Conservation (phyloP, 2,113 vertebrate genomes). For the Shinisaurus crocodilurus region DNA sequence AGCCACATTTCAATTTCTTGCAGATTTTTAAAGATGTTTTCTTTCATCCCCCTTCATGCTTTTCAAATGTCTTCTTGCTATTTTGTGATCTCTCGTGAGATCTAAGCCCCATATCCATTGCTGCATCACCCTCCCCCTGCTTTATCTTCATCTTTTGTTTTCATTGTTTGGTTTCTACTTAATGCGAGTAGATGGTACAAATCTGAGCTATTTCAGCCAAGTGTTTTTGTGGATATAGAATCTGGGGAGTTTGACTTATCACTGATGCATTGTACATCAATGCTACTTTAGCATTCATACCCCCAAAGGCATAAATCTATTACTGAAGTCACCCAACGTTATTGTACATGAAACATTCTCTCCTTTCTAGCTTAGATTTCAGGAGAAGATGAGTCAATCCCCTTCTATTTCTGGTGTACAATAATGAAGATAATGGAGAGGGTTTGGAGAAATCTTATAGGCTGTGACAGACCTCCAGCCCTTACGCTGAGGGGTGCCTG, state of each 20-base stretch:
- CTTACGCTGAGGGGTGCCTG: constrained; percentile 57
- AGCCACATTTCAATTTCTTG: background rate
- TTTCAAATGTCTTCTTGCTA: background rate
- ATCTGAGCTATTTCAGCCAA: constrained; percentile 45
- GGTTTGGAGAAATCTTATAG: constrained; percentile 68
- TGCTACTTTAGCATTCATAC: constrained; percentile 55
- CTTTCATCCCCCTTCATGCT: constrained; percentile 16
- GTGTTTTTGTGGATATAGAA: constrained; percentile 41
- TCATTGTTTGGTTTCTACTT: constrained; percentile 37
- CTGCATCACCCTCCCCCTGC: background rate
- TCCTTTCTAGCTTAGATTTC: constrained; percentile 67
- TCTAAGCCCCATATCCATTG: background rate
- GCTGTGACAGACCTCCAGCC: constrained; percentile 60
- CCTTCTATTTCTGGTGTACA: constrained; percentile 72
- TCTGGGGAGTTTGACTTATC: constrained; percentile 55
- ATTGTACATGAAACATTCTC: constrained; percentile 68
- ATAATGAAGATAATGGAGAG: constrained; percentile 73
- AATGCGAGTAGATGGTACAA: constrained; percentile 26
- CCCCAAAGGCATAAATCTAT: constrained; percentile 68
- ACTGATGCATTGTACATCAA: constrained; percentile 44
- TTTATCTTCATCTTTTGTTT: background rate
- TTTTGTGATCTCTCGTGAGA: background rate
- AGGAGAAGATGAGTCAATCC: constrained; percentile 67
- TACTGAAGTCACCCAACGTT: constrained; percentile 68
- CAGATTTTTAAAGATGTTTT: background rate